Percentiles rank a stretch among this genome's conserved stretches.
Conservation (phyloP, 2,113 vertebrate genomes). For the Colinus virginianus region DNA sequence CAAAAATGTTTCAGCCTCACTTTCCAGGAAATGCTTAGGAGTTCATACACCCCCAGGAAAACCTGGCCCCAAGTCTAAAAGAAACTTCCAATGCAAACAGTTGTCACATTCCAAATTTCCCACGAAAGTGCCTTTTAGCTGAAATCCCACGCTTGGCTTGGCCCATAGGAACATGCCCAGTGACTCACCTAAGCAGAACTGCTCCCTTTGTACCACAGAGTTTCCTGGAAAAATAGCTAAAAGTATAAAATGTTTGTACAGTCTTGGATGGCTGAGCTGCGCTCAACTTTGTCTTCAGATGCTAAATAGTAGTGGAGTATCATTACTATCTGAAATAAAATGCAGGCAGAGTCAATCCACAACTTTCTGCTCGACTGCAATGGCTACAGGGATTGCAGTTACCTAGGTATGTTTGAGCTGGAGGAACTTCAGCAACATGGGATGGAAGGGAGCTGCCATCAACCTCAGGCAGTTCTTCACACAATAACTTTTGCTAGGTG, state of each 20-base stretch:
- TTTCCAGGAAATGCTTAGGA: not conserved
- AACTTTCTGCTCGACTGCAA: accelerated
- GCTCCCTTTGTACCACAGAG: accelerated
- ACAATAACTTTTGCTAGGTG: not conserved
- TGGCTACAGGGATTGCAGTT: not conserved
- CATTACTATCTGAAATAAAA: not conserved
- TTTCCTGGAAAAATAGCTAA: not conserved
- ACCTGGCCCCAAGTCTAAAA: not conserved
- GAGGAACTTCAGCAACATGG: not conserved
- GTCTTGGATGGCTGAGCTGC: not conserved
- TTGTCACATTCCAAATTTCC: slow-evolving; percentile 12
- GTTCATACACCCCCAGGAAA: not conserved
- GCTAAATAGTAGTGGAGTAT: not conserved
- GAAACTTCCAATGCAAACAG: slow-evolving; percentile 1
- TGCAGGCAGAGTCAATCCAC: not conserved
- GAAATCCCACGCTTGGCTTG: accelerated
- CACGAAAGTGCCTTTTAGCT: not conserved
- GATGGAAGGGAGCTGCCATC: not conserved
- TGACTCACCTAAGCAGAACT: not conserved
- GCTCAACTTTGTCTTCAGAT: not conserved
- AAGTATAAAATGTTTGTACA: accelerated
- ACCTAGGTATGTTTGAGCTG: not conserved
- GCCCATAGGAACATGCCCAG: not conserved
- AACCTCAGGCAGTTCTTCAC: not conserved
- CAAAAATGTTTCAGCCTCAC: not conserved